These are phyloP conservation scores for Phalera bucephala DNA, from an alignment of 2,888 invertebrate species.

Conservation along the genomic window DNA sequence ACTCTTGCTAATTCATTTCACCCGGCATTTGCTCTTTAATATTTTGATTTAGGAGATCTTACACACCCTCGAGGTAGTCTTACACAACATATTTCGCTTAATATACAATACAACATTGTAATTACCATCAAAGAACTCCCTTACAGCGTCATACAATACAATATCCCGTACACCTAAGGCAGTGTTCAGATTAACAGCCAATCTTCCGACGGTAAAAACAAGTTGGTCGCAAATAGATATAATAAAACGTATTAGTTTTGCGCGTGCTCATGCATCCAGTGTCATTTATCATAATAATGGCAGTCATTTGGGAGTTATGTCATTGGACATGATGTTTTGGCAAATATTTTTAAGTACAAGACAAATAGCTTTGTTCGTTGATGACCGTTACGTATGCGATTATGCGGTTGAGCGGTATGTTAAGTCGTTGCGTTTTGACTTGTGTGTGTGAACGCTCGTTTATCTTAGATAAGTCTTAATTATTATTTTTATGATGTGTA, in stretches of 20 bases:
- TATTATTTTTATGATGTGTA: neutral
- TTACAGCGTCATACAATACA: neutral
- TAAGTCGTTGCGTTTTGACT: constrained; percentile 7
- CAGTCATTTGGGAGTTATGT: constrained; percentile 31
- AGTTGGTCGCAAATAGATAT: constrained; percentile 14
- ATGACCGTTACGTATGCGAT: constrained; percentile 21
- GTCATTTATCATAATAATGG: constrained; percentile 33
- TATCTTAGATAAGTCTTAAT: constrained; percentile 7
- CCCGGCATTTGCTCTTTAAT: constrained; percentile 12
- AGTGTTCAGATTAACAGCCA: neutral
- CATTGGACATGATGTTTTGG: constrained; percentile 30
- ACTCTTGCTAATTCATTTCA: constrained; percentile 12
- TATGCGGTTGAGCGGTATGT: constrained; percentile 8
- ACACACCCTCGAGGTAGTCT: constrained; percentile 25
- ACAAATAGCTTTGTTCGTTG: constrained; percentile 27
- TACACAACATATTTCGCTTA: constrained; percentile 14
- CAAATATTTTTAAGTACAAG: constrained; percentile 32
- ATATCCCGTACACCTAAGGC: neutral
- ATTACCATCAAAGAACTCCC: constrained; percentile 3
- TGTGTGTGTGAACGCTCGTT: constrained; percentile 8
- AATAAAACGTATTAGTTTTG: constrained; percentile 26
- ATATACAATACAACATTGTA: constrained; percentile 9
- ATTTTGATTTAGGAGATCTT: constrained; percentile 23
- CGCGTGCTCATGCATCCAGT: constrained; percentile 25
- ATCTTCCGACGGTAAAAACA: constrained; percentile 6